phyloP scores from a whole-genome alignment of 2,113 vertebrate species.

The Grantiella picta region DNA sequence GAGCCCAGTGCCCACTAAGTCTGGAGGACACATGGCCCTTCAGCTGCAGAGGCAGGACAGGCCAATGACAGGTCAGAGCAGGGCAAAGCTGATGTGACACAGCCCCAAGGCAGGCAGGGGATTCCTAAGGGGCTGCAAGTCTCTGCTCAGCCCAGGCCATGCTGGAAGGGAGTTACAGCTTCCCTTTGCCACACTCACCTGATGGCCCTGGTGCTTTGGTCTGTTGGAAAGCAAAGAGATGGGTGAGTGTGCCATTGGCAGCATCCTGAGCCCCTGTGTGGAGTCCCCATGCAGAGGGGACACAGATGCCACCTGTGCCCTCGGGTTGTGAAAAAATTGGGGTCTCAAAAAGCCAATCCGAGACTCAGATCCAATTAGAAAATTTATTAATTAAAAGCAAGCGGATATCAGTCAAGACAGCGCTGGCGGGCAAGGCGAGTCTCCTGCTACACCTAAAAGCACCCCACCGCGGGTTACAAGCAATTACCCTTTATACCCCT shows the following conservation, averaged over 20 bases:
- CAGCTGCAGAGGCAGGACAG: background rate
- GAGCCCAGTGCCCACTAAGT: background rate
- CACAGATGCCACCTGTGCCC: accelerated
- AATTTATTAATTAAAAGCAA: too few relatives aligned
- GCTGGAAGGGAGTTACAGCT: background rate
- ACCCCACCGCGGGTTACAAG: too few relatives aligned
- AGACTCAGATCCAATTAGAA: too few relatives aligned
- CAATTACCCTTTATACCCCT: too few relatives aligned
- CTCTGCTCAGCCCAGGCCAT: background rate
- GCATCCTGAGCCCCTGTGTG: accelerated
- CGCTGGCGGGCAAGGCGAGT: too few relatives aligned
- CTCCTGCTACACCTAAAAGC: too few relatives aligned
- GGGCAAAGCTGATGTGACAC: background rate
- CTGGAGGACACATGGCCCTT: background rate
- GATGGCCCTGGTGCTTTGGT: background rate
- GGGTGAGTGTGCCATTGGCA: background rate
- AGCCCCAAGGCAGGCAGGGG: accelerated
- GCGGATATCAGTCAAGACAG: too few relatives aligned
- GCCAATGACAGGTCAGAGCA: accelerated
- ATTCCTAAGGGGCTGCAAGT: accelerated
- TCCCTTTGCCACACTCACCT: background rate
- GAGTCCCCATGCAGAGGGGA: accelerated
- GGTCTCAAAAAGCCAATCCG: too few relatives aligned
- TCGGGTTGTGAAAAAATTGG: too few relatives aligned
- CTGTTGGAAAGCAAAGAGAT: background rate